Conservation (phyloP, 2,888 invertebrate genomes). For the Xestoiulus laeticollis region DNA sequence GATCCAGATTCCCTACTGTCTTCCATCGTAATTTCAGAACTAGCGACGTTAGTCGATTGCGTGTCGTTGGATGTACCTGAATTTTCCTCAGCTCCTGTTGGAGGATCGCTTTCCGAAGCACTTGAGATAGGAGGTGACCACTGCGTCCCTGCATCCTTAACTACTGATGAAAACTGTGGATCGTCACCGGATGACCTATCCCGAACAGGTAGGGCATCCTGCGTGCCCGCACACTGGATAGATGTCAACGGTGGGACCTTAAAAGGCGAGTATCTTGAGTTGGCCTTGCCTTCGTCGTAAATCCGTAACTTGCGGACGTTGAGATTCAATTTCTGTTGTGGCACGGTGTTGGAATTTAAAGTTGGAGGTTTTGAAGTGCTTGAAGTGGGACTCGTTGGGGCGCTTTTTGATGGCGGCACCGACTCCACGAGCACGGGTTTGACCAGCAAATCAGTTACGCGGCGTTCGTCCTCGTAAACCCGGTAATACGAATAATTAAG, state of each 20-base stretch:
- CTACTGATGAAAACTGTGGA: neutral
- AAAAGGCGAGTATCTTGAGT: slow-evolving; percentile 51
- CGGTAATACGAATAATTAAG: slow-evolving; percentile 57
- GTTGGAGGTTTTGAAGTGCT: slow-evolving; percentile 56
- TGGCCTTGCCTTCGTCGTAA: slow-evolving; percentile 57
- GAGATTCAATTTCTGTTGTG: slow-evolving; percentile 46
- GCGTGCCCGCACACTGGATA: neutral
- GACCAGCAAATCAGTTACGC: slow-evolving; percentile 45
- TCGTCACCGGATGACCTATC: neutral
- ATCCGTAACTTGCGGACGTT: slow-evolving; percentile 56
- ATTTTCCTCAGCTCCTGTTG: neutral
- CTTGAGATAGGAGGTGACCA: slow-evolving; percentile 46
- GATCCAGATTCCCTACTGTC: neutral
- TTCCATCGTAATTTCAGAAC: neutral
- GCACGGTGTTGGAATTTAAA: neutral
- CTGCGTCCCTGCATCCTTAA: slow-evolving; percentile 47
- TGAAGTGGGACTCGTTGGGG: slow-evolving; percentile 36
- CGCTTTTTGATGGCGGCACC: slow-evolving; percentile 32
- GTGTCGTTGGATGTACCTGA: neutral
- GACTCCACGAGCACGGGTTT: slow-evolving; percentile 49
- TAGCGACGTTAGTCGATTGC: neutral
- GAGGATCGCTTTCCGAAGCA: slow-evolving; percentile 45
- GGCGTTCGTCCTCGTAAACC: slow-evolving; percentile 56
- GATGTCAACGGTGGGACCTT: neutral
- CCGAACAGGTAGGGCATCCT: neutral